phyloP scores from a whole-genome alignment of 1,140 invertebrate genomes.

The Penaeus chinensis region DNA sequence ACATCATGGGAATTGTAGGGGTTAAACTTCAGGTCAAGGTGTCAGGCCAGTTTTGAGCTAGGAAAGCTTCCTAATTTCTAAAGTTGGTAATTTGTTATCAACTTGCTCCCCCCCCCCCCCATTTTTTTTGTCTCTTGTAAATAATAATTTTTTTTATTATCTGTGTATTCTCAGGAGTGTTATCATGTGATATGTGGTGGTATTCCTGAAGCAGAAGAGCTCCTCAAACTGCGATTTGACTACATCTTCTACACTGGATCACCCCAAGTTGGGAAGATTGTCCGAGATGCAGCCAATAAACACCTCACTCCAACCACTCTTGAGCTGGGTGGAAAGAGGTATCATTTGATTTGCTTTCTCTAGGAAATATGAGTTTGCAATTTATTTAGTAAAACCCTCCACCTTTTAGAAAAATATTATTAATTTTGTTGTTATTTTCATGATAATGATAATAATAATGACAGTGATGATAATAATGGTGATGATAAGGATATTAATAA shows the following conservation, averaged over 20 bases:
- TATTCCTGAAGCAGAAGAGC: conserved; percentile 82
- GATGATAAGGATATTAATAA: too few species aligned
- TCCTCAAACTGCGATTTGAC: conserved; percentile 92
- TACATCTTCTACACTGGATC: conserved; percentile 99
- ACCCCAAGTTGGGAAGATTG: conserved; percentile 84
- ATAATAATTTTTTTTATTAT: background rate
- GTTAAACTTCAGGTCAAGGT: too few species aligned
- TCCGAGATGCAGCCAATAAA: conserved; percentile 90
- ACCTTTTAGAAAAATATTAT: background rate
- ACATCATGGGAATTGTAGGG: too few species aligned
- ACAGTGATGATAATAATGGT: too few species aligned
- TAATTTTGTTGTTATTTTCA: background rate
- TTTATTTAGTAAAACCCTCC: too few species aligned
- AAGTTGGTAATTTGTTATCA: too few species aligned
- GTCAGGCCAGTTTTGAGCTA: too few species aligned
- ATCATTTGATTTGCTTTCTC: conserved; percentile 33
- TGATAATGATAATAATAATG: too few species aligned
- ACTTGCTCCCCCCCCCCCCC: too few species aligned
- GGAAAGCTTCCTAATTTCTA: too few species aligned
- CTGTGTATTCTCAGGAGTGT: conserved; percentile 66
- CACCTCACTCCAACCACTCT: conserved; percentile 94
- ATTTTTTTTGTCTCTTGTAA: too few species aligned
- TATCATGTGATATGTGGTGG: conserved; percentile 79
- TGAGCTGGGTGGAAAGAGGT: conserved; percentile 77
- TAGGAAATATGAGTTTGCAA: too few species aligned